Percentiles rank a stretch among this genome's conserved stretches.
Conservation (phyloP, 2,797 vertebrate genomes). For the Urophycis tenuis region DNA sequence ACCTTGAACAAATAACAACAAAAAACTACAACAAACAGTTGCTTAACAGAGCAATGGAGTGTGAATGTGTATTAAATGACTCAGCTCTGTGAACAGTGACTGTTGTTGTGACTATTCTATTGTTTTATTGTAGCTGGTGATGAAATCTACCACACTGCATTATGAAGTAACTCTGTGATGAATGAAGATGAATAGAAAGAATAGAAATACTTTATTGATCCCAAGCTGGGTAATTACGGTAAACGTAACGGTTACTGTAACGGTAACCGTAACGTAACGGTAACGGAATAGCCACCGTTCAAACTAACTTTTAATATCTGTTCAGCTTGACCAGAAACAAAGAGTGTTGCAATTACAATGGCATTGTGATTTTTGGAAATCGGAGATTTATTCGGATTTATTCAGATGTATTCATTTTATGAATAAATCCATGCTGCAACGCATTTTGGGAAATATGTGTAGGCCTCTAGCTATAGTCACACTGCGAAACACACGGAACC, state of each 20-base stretch:
- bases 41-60: background rate
- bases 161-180: background rate
- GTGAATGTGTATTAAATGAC: background rate
- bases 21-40: too few species aligned
- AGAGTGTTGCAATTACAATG: background rate
- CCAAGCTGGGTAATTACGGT: too few species aligned
- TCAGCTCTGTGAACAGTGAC: background rate
- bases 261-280: too few species aligned
- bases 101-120: background rate
- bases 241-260: too few species aligned
- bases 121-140: background rate
- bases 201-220: too few species aligned
- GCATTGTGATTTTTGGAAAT: too few species aligned
- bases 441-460: background rate
- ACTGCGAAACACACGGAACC: background rate
- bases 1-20: too few species aligned
- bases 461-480: background rate
- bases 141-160: background rate
- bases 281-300: background rate
- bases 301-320: background rate
- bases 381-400: background rate
- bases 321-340: background rate
- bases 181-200: too few species aligned
- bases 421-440: background rate
- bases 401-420: too few species aligned